phyloP scores from a whole-genome alignment of 2,797 vertebrate genomes.

The Gambusia yucatana region DNA sequence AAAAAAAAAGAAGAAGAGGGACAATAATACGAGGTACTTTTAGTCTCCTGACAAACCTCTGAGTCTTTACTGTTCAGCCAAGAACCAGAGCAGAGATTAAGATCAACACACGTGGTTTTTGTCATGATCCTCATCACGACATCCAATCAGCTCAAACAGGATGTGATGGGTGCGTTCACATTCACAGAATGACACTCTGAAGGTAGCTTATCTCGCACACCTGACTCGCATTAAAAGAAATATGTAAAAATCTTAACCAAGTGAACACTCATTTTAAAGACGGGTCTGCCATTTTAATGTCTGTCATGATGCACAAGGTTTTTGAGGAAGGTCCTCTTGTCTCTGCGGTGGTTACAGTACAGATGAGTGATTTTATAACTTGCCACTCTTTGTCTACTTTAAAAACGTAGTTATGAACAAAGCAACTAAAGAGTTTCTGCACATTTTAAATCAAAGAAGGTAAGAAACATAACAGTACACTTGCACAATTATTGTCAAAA shows the following conservation, averaged over 20 bases:
- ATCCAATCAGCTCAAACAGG: neutral
- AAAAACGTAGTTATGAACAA: neutral
- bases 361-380: neutral
- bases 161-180: neutral
- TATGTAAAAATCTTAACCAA: neutral
- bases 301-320: neutral
- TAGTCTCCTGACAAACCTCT: neutral
- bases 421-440: neutral
- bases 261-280: neutral
- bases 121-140: neutral
- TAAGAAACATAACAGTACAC: neutral
- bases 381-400: neutral
- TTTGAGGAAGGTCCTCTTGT: neutral
- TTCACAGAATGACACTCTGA: neutral
- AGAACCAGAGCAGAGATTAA: neutral
- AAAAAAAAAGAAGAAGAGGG: too few species aligned
- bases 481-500: neutral
- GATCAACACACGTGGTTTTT: neutral
- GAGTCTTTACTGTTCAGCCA: neutral
- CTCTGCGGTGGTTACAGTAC: neutral
- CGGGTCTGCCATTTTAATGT: neutral
- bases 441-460: neutral
- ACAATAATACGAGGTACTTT: neutral
- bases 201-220: slow-evolving; percentile 5
- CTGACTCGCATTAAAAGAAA: slow-evolving; percentile 8